Conservation (phyloP, 2,113 vertebrate genomes). For the Syngnathus floridae region DNA sequence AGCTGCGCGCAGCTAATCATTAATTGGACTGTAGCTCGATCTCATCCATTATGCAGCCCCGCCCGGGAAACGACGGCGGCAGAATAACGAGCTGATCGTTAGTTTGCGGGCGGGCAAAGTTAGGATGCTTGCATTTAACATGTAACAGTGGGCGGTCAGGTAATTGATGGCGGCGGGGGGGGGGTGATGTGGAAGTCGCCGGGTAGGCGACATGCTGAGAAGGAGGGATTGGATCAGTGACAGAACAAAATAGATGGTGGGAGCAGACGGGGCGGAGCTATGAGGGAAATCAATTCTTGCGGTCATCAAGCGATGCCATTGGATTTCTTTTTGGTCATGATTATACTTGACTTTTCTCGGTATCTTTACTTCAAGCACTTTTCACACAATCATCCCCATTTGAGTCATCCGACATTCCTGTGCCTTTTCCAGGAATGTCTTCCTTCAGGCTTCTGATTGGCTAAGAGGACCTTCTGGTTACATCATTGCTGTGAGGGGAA, state of each 20-base stretch:
- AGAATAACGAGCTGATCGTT: constrained; percentile 56
- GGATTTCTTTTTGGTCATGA: too few species aligned
- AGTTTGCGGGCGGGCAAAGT: constrained; percentile 37
- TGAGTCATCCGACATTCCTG: neutral
- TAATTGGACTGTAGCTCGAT: constrained; percentile 66
- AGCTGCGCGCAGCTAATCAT: constrained; percentile 54
- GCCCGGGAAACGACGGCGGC: constrained; percentile 44
- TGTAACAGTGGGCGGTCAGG: constrained; percentile 32
- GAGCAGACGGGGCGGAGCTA: constrained; percentile 2
- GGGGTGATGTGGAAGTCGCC: constrained; percentile 27
- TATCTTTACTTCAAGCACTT: neutral
- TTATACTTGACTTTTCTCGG: neutral
- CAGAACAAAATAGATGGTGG: constrained; percentile 39
- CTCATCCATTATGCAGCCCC: constrained; percentile 64
- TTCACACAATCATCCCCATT: neutral
- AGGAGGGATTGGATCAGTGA: constrained; percentile 38
- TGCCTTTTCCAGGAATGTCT: neutral
- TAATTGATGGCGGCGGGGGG: constrained; percentile 47
- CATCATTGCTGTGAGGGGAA: neutral
- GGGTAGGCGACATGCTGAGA: constrained; percentile 31
- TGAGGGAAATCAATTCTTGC: constrained; percentile 48
- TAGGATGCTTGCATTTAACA: constrained; percentile 50
- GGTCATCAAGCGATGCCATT: constrained; percentile 19
- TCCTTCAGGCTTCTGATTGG: neutral
- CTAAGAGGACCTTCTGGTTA: neutral